These are phyloP conservation scores for Camponotus floridanus DNA, from an alignment of 1,140 invertebrate species.

Conservation along the genomic window DNA sequence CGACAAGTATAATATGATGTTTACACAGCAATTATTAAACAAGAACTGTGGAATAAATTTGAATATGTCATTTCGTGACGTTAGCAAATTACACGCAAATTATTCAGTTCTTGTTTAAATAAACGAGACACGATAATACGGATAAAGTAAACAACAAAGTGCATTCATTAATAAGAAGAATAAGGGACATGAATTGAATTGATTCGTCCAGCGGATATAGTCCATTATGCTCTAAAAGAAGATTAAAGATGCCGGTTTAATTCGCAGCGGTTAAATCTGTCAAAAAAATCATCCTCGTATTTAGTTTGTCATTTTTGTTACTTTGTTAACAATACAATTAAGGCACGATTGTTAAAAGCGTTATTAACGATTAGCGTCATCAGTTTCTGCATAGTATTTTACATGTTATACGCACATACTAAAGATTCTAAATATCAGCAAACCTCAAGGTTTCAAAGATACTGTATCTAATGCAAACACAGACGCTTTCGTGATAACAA, in stretches of 20 bases:
- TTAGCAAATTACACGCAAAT: constrained; percentile 18
- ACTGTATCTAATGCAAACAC: constrained; percentile 36
- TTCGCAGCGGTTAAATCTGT: background rate
- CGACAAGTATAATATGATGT: background rate
- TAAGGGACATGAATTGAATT: constrained; percentile 7
- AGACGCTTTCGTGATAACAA: constrained; percentile 20
- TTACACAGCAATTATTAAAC: background rate
- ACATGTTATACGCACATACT: background rate
- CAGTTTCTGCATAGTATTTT: background rate
- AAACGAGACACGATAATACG: background rate
- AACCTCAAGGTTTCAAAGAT: constrained; percentile 3
- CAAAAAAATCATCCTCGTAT: background rate
- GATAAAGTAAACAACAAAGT: constrained; percentile 13
- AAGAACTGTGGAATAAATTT: background rate
- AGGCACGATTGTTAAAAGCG: background rate
- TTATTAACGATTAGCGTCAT: background rate
- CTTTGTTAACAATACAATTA: background rate
- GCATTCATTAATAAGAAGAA: background rate
- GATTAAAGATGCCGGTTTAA: background rate
- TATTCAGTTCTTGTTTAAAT: constrained; percentile 3
- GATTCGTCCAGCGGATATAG: constrained; percentile 2
- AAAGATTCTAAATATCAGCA: background rate
- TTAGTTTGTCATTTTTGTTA: background rate
- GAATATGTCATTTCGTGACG: background rate
- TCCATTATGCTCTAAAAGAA: constrained; percentile 1